Base-by-base conservation (phyloP, 2,888 invertebrate species). In the Ditula angustiorana region DNA sequence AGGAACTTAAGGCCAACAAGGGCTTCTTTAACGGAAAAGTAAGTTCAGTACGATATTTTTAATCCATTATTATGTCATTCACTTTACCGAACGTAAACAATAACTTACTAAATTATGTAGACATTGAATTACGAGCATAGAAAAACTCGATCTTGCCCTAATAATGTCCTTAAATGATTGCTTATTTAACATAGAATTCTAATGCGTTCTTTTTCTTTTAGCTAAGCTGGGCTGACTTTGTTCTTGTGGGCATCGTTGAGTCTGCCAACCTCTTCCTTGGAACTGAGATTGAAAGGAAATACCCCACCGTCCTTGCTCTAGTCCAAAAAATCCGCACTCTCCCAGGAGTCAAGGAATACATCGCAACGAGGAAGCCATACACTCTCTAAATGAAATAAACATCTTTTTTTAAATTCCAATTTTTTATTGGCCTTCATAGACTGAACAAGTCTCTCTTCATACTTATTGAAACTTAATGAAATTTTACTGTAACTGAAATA, bases 171-270 rank as follows among this genome's bases (percentile, higher is more conserved):
- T n/a, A n/a, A n/a, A n/a, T n/a, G n/a, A n/a, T n/a, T 8, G 8
- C 8, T 2, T 41, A 8, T 16, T 19, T 8, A 41, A 8, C 8
- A 8, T 2, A 41, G 8, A 2, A 2, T 41, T 19, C 41, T 37
- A 7, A 37, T 5, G 5, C 26, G 16, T 16, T 16, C 16, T 28
- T 16, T 19, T 1, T 62, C 52, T 37, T 66, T 49, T 76, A 90
- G 90, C 60, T 90, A 24, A 80, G 81, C 58, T 92, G 91, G 91
- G 90, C 81, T 3, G 92, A 92, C 68, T 90, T 90, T 67, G 67
- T 88, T 16, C 73, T 91, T 0, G 79, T 87, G 5, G 88, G 86
- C 0, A 78, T 89, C 35, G 74, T 89, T 0, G 92, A 92, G 61
- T 74, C 83, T 0, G 71, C 72, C 0, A 80, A 86, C 69, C 64